Evolutionary conservation across 2,888 invertebrate genomes (phyloP).

Genomic region (Melieria picta): DNA sequence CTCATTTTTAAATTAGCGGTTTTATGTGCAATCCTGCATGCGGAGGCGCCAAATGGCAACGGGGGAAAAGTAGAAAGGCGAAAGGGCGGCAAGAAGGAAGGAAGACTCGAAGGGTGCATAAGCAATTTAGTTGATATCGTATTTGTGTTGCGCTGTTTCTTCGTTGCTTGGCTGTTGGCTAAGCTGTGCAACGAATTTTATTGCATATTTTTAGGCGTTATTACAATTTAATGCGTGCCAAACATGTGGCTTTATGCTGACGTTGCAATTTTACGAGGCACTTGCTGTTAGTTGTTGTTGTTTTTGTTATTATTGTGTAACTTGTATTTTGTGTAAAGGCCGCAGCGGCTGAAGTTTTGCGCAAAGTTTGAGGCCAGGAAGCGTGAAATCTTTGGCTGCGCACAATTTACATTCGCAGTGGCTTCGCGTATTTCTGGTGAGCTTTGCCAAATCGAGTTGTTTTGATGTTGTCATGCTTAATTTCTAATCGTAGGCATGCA

Average conservation of each 20-base stretch:
- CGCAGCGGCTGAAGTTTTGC: not conserved
- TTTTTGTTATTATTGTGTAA: not conserved
- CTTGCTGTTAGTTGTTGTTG: constrained; percentile 19
- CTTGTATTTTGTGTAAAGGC: too few species aligned
- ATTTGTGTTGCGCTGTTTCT: constrained; percentile 17
- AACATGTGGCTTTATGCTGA: constrained; percentile 50
- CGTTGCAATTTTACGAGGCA: constrained; percentile 17
- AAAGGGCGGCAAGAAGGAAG: not conserved
- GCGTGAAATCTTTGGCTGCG: too few species aligned
- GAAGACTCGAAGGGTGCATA: not conserved
- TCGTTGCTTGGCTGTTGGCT: not conserved
- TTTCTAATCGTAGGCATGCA: too few species aligned
- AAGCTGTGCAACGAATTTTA: constrained; percentile 55
- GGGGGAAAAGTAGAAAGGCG: too few species aligned
- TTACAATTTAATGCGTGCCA: constrained; percentile 58
- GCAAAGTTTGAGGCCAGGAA: not conserved
- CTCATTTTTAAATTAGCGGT: constrained; percentile 53
- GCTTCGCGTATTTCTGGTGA: too few species aligned
- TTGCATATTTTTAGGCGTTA: constrained; percentile 57
- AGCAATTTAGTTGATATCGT: not conserved
- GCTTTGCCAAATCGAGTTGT: too few species aligned
- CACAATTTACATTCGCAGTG: too few species aligned
- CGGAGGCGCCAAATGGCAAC: too few species aligned
- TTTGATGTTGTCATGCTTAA: too few species aligned
- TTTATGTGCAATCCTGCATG: constrained; percentile 53